Evolutionary conservation across 2,113 vertebrate genomes (phyloP).

Genomic region (Psephotus haematonotus): DNA sequence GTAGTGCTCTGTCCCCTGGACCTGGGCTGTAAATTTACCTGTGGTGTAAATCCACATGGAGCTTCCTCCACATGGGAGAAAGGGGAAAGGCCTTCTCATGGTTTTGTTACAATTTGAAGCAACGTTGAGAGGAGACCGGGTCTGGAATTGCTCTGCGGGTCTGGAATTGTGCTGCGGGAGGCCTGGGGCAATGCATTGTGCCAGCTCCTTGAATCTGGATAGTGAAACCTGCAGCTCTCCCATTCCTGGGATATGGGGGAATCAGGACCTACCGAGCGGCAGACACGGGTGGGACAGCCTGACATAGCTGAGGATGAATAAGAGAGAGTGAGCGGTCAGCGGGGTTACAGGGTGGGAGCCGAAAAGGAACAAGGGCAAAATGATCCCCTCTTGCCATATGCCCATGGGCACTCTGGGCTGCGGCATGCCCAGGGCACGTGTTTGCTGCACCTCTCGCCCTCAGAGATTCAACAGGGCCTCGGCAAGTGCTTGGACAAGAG

Average conservation of each 20-base stretch:
- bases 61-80: not conserved
- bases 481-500: not conserved
- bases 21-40: not conserved
- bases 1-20: rapidly evolving
- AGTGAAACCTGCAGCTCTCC: not conserved
- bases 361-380: not conserved
- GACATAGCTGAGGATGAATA: not conserved
- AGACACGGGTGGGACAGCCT: rapidly evolving
- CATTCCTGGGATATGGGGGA: rapidly evolving
- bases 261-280: rapidly evolving
- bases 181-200: rapidly evolving
- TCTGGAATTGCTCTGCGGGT: not conserved
- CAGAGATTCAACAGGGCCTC: rapidly evolving
- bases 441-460: not conserved
- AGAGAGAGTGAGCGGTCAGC: rapidly evolving
- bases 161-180: rapidly evolving
- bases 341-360: not conserved
- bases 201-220: not conserved
- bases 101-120: not conserved
- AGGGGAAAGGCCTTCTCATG: rapidly evolving
- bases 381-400: rapidly evolving
- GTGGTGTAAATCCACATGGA: not conserved
- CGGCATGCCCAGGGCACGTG: not conserved
- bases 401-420: rapidly evolving
- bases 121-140: not conserved